Base-by-base conservation (phyloP, 2,888 invertebrate species). In the Eupithecia tripunctaria region DNA sequence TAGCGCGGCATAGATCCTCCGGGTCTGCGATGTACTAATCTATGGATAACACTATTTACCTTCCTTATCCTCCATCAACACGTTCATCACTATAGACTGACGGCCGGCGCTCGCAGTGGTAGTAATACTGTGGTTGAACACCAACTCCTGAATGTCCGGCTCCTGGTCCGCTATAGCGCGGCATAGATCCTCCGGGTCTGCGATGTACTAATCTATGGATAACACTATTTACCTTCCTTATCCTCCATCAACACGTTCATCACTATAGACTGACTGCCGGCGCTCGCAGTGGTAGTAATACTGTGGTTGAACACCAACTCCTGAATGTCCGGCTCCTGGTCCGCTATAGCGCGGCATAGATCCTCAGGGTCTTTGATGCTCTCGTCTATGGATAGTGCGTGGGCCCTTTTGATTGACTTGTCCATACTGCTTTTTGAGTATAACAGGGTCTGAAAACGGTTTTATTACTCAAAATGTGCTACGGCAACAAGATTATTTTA, bases 171-270 rank as follows among this genome's bases (percentile, higher is more conserved):
- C 29, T 4, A 4, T 4, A 2, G 29, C 29, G 29, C 29, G 2
- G 4, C 29, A 29, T 2, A 29, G 29, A 4, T 29, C 29, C 2
- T 29, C 29, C 2, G 4, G 29, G 29, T 29, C 29, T 2, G 2
- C 29, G 4, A 3, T 29, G 32, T 32, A 32, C n/a, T n/a, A n/a
- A n/a, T 32, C 6, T 32, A 32, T 14, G 1, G 38, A 1, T 38
- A 38, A 38, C 38, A 14, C 38, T 38, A 38, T 41, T 18, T 38
- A 95, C 95, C 95, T 76, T 91, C 78, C 63, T 87, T 87, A 38
- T 94, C 94, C 81, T 95, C 95, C 32, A 95, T 80, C 41, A 96
- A 83, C 12, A 96, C 84, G 29, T 85, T 87, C 94, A 96, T 95
- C 1, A 95, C 91, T 1, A 96, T 82, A 7, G 95, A 87, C 84